A percentile compares a stretch with the other conserved stretches of the same genome.
These are phyloP conservation scores for Scaptodrosophila lebanonensis DNA, from an alignment of 1,140 invertebrate species.

Conservation along the genomic window DNA sequence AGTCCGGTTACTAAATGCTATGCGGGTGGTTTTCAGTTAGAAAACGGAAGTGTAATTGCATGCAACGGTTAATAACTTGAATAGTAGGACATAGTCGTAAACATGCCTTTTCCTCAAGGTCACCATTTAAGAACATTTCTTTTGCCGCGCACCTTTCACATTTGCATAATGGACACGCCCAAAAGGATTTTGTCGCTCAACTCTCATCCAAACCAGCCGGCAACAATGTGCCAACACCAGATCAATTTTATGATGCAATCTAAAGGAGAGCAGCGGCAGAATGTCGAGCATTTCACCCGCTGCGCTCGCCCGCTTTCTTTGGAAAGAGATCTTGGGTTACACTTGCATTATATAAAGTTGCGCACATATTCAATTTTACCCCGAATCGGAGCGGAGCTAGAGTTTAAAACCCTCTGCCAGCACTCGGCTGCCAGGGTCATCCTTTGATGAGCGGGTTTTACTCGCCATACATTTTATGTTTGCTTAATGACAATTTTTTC, in stretches of 20 bases:
- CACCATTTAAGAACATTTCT: no score
- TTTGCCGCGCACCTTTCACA: constrained; percentile 1
- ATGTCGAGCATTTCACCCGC: constrained; percentile 38
- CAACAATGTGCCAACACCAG: no score
- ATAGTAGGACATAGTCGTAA: no score
- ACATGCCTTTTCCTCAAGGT: constrained; percentile 18
- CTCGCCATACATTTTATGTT: constrained; percentile 1
- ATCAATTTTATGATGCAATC: constrained; percentile 63
- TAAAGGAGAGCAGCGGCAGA: constrained; percentile 22
- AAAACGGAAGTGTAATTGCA: no score
- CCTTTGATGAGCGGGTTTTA: no score
- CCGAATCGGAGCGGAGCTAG: background rate
- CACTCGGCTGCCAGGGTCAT: no score
- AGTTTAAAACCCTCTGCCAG: no score
- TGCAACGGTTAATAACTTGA: no score
- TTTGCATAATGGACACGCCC: no score
- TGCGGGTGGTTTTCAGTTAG: no score
- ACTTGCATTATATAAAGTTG: constrained; percentile 52
- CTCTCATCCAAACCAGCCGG: no score
- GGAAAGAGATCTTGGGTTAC: constrained; percentile 20
- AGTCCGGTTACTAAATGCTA: no score
- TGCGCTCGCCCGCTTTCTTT: constrained; percentile 30
- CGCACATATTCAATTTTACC: constrained; percentile 38
- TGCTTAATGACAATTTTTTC: constrained; percentile 25
- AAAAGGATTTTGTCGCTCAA: constrained; percentile 46